These are phyloP conservation scores for Diadumene lineata DNA, from an alignment of 92 coral and sea anemone genomes.

Conservation along the genomic window DNA sequence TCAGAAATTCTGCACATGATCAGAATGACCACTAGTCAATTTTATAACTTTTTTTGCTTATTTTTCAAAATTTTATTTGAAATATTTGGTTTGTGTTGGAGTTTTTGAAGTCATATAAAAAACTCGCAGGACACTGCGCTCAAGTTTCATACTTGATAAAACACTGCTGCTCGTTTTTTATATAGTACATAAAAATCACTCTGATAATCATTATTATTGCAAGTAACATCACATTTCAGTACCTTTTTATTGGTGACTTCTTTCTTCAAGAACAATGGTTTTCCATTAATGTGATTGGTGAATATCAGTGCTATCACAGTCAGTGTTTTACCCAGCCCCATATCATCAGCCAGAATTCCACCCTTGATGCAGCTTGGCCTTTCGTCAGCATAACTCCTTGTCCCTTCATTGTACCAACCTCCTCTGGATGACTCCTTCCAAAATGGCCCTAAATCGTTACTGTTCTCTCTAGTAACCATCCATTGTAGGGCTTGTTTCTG, in stretches of 20 bases:
- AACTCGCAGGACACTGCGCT: too few relatives aligned
- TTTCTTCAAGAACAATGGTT: constrained; percentile 77
- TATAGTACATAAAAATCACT: too few relatives aligned
- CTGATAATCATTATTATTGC: too few relatives aligned
- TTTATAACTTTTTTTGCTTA: too few relatives aligned
- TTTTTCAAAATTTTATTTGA: too few relatives aligned
- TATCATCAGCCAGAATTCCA: constrained; percentile 90
- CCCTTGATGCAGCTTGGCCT: constrained; percentile 71
- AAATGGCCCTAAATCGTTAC: constrained; percentile 75
- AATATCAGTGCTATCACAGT: constrained; percentile 72
- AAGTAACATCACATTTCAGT: too few relatives aligned
- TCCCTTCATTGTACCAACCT: constrained; percentile 76
- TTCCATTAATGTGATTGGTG: constrained; percentile 74
- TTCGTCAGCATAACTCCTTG: constrained; percentile 55
- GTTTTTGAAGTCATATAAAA: too few relatives aligned
- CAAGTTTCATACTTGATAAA: too few relatives aligned
- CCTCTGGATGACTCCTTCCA: constrained; percentile 48
- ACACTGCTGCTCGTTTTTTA: too few relatives aligned
- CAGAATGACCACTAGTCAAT: too few relatives aligned
- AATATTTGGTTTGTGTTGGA: too few relatives aligned
- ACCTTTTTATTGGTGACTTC: constrained; percentile 27
- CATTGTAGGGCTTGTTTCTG: constrained; percentile 83
- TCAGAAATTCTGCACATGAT: too few relatives aligned
- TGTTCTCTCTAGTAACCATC: constrained; percentile 79
- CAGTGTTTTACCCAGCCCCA: constrained; percentile 87